A percentile compares a stretch with the other conserved stretches of the same genome.
Evolutionary conservation across 2,888 invertebrate species (phyloP).

Genomic region (Dasypolia templi): DNA sequence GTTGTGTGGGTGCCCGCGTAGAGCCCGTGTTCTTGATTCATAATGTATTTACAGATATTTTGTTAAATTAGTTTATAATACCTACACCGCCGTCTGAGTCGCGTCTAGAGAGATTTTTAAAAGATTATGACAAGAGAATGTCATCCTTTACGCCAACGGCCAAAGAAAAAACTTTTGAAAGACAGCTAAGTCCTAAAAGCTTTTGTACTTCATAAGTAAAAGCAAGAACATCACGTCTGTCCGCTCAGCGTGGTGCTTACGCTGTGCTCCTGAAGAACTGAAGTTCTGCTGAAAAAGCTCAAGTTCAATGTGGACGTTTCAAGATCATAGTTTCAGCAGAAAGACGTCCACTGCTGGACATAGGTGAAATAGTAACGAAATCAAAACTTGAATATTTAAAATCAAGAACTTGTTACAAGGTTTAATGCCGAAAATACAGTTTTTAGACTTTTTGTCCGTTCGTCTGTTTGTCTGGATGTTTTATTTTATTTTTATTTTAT

Average conservation of each 20-base stretch:
- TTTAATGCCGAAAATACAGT: background rate
- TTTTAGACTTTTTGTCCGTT: background rate
- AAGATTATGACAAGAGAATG: background rate
- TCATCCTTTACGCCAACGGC: background rate
- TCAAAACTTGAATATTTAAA: background rate
- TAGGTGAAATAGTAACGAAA: background rate
- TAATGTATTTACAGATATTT: background rate
- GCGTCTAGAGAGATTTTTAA: conserved; percentile 9
- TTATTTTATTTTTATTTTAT: too few species aligned
- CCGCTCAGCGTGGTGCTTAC: background rate
- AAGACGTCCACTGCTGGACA: too few species aligned
- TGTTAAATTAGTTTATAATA: conserved; percentile 7
- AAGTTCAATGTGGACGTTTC: background rate
- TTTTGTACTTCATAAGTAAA: background rate
- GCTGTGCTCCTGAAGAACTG: too few species aligned
- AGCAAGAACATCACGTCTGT: background rate
- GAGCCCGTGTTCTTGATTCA: background rate
- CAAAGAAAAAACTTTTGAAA: background rate
- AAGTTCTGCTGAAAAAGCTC: background rate
- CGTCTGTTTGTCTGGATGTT: background rate
- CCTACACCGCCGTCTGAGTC: conserved; percentile 12
- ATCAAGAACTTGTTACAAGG: background rate
- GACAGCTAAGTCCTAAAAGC: background rate
- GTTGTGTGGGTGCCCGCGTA: background rate
- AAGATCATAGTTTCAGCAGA: too few species aligned